These are phyloP conservation scores for Synanthedon formicaeformis DNA, from an alignment of 2,888 invertebrate species.

Conservation along the genomic window DNA sequence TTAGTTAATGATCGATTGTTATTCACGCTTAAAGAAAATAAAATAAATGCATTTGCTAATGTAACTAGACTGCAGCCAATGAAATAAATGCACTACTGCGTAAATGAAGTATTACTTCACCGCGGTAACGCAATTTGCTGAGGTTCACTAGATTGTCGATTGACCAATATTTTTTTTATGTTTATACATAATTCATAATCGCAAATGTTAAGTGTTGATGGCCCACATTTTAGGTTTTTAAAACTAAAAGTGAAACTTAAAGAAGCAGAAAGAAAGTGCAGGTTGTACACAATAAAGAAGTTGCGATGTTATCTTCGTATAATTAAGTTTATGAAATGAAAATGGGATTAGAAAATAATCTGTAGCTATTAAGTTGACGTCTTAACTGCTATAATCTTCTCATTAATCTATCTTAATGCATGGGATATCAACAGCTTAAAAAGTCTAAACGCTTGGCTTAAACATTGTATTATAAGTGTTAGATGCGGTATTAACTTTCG, in stretches of 20 bases:
- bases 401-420: not conserved
- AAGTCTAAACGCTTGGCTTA: not conserved
- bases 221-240: no score
- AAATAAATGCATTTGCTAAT: not conserved
- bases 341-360: not conserved
- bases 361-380: not conserved
- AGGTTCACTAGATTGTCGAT: not conserved
- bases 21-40: not conserved
- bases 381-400: not conserved
- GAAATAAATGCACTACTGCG: not conserved
- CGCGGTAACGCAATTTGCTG: not conserved
- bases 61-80: not conserved
- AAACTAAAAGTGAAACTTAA: no score
- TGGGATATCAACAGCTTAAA: not conserved
- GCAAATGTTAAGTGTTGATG: no score
- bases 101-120: not conserved
- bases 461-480: not conserved
- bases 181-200: no score
- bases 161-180: no score
- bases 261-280: no score
- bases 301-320: no score
- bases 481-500: not conserved
- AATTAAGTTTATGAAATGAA: not conserved
- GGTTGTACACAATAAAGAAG: no score
- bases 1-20: not conserved